These are phyloP conservation scores for Paramisgurnus dabryanus DNA, from an alignment of 2,113 vertebrate genomes.

Conservation along the genomic window DNA sequence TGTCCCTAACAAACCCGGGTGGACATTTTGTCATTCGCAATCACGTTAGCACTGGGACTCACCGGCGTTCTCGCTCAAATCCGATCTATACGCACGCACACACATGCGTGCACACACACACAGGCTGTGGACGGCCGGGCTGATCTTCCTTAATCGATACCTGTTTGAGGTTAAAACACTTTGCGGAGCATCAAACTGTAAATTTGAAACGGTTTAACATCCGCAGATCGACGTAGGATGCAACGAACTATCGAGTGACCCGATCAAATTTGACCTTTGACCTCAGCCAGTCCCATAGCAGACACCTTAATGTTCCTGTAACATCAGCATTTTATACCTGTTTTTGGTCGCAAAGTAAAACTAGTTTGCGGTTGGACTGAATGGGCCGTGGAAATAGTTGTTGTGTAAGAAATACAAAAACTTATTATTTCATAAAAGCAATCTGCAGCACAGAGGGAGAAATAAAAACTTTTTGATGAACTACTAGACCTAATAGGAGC, in stretches of 20 bases:
- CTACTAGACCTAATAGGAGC: neutral
- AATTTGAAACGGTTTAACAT: conserved; percentile 61
- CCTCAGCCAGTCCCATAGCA: neutral
- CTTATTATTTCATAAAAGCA: neutral
- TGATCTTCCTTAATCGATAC: conserved; percentile 69
- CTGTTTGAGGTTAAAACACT: conserved; percentile 74
- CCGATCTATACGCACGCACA: conserved; percentile 65
- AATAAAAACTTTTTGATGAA: neutral
- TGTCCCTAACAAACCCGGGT: conserved; percentile 80
- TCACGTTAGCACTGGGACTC: conserved; percentile 76
- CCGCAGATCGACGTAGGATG: conserved; percentile 58
- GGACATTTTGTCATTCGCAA: conserved; percentile 82
- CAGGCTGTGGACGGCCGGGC: conserved; percentile 39
- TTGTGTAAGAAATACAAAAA: neutral
- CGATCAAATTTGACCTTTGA: conserved; percentile 53
- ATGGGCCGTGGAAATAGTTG: neutral
- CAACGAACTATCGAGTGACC: conserved; percentile 66
- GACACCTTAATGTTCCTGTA: neutral
- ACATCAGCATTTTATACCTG: neutral
- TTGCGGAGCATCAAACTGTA: conserved; percentile 69
- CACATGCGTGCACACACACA: conserved; percentile 39
- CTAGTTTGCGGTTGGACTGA: neutral
- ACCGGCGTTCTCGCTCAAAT: conserved; percentile 67
- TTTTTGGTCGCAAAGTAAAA: neutral
- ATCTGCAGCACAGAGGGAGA: neutral